Percentiles rank a stretch among this genome's conserved stretches.
phyloP scores from a whole-genome alignment of 2,888 invertebrate species.

The Aphodius sticticus region DNA sequence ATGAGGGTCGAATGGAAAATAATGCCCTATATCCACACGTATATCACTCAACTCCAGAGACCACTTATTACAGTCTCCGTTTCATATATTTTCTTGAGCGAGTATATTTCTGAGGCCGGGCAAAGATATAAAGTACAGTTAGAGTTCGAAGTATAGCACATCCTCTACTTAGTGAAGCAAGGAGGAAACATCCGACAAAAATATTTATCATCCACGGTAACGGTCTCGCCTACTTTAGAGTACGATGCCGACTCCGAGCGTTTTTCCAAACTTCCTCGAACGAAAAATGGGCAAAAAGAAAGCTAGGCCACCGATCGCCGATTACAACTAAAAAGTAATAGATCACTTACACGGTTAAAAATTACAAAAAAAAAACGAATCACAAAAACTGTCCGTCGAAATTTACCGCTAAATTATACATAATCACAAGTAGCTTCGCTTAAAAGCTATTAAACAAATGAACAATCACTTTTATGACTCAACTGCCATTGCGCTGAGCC shows the following conservation, averaged over 20 bases:
- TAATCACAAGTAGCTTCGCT: constrained; percentile 4
- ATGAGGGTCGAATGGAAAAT: not conserved
- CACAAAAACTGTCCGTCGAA: not conserved
- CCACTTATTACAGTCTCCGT: not conserved
- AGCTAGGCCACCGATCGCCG: not conserved
- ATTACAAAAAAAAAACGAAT: constrained; percentile 4
- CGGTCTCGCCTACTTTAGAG: not conserved
- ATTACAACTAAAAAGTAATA: constrained; percentile 4
- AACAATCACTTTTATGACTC: constrained; percentile 4
- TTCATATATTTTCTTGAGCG: too few species aligned
- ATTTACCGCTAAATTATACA: constrained; percentile 4
- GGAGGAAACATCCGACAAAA: not conserved
- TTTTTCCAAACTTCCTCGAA: not conserved
- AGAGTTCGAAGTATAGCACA: constrained; percentile 4
- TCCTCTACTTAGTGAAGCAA: not conserved
- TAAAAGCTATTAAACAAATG: not conserved
- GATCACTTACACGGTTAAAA: constrained; percentile 4
- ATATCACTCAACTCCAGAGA: too few species aligned
- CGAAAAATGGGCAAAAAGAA: not conserved
- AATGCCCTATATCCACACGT: too few species aligned
- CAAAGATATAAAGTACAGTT: not conserved
- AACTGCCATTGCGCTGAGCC: constrained; percentile 11
- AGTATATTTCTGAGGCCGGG: not conserved
- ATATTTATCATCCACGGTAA: not conserved
- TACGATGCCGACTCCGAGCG: not conserved